Base-by-base conservation (phyloP, 2,113 vertebrate species). In the Seriola rivoliana region DNA sequence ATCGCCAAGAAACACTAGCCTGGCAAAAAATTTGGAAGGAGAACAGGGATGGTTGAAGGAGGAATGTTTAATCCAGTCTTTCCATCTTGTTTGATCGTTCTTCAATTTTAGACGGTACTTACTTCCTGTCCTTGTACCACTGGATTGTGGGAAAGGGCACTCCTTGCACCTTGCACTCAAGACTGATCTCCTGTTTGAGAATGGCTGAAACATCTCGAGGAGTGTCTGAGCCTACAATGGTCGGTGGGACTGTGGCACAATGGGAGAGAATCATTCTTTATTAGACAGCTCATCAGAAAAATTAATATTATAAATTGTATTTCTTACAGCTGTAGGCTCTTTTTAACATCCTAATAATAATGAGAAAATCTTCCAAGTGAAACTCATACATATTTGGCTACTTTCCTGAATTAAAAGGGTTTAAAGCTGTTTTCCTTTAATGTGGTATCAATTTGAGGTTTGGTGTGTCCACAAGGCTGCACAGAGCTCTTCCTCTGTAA, bases 111-210 rank as follows among this genome's bases (percentile, higher is more conserved):
- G 29, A 54, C 16, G n/a, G 25, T 32, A 95, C 97, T 96, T 89
- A 99, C 98, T 96, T 99, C 89, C 97, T 95, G 88, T 99, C 97
- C 92, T 98, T 99, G 95, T 96, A 97, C 98, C 98, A 99, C 88
- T 97, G 96, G 77, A 99, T 95, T 71, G 86, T 88, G 38, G 98
- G 98, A 80, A 96, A 95, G 21, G 98, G 98, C 23, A 92, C 93
- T 66, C 98, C 98, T 90, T 91, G 95, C 79, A 96, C 97, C 66
- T 88, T 95, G 81, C 98, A 99, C 77, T 98, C 96, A 75, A 99
- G 93, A 52, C 12, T 95, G 68, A 94, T 82, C 12, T 96, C 95
- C 80, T 96, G 95, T 90, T 93, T 97, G 80, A 98, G 93, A 64
- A 96, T 79, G 29, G 96, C 95, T 8, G 96, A 94, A 60, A 96